Percentiles rank a stretch among this genome's conserved stretches.
Conservation (phyloP, 2,113 vertebrate species). For the Sceloporus undulatus region DNA sequence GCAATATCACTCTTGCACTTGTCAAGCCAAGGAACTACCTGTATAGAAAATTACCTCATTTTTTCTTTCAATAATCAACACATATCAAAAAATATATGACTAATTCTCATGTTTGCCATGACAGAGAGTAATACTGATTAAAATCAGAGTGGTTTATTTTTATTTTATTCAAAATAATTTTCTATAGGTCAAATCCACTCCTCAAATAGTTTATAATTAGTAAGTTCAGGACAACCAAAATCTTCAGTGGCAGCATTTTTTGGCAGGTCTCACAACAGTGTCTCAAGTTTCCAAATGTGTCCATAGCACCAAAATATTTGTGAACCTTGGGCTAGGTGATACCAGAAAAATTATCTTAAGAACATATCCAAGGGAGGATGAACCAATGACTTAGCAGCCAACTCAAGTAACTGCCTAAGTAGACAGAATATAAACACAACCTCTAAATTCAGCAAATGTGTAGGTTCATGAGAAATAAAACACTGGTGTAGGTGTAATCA, state of each 20-base stretch:
- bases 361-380: background rate
- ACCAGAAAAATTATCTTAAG: background rate
- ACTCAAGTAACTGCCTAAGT: too few relatives aligned
- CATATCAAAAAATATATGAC: background rate
- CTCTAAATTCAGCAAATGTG: too few relatives aligned
- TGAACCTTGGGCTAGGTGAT: background rate
- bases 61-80: background rate
- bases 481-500: background rate
- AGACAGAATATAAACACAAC: too few relatives aligned
- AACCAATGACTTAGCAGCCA: background rate
- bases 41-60: background rate
- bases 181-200: background rate
- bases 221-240: too few relatives aligned
- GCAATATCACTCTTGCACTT: background rate
- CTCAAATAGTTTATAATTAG: background rate
- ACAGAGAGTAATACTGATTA: background rate
- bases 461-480: background rate
- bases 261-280: too few relatives aligned
- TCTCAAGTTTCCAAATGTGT: too few relatives aligned
- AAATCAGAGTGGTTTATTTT: background rate
- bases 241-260: too few relatives aligned
- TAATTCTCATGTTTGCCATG: background rate
- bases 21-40: background rate
- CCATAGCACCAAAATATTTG: too few relatives aligned
- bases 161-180: background rate